These are phyloP conservation scores for Nemurella pictetii DNA, from an alignment of 2,888 invertebrate species.

Conservation along the genomic window DNA sequence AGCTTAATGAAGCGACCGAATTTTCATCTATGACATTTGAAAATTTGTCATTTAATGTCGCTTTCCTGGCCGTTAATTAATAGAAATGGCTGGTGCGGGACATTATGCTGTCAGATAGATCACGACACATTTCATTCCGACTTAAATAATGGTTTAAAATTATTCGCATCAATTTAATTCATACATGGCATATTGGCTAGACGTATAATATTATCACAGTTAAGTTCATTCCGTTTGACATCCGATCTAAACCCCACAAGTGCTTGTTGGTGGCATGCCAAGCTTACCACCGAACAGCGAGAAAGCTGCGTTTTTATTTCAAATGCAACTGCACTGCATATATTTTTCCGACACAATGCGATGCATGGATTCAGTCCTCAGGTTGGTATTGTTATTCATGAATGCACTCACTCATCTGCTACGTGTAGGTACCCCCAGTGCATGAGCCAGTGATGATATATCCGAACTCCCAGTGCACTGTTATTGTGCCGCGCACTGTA, in stretches of 20 bases:
- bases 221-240: neutral
- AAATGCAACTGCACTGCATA: neutral
- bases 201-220: neutral
- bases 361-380: neutral
- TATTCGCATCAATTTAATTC: neutral
- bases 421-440: neutral
- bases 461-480: neutral
- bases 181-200: too few relatives aligned
- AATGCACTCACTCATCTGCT: neutral
- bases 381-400: neutral
- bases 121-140: neutral
- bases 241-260: neutral
- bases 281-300: neutral
- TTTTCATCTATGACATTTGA: neutral
- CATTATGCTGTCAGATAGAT: neutral
- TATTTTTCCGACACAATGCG: neutral
- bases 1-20: neutral
- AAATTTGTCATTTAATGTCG: neutral
- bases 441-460: neutral
- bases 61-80: neutral
- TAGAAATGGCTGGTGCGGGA: neutral
- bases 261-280: too few relatives aligned
- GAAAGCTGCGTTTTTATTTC: neutral
- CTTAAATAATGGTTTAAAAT: neutral
- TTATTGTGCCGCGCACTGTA: neutral